phyloP scores from a whole-genome alignment of 30 jellyfish, hydroid and myxozoan genomes.

The Pseudorhiza aurosa region DNA sequence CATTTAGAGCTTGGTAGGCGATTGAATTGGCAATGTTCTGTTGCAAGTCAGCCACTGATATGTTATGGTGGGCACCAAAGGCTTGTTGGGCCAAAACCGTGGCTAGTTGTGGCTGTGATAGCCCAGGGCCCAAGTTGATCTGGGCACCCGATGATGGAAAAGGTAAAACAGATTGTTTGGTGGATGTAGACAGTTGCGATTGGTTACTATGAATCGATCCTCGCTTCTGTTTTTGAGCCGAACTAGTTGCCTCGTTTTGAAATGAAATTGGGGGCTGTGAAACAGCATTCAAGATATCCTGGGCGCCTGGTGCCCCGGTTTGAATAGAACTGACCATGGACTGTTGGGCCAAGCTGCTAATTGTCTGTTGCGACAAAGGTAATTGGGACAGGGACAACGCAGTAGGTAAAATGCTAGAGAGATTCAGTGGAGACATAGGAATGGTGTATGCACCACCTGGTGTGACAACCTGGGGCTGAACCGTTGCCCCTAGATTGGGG shows the following conservation, averaged over 20 bases:
- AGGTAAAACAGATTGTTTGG: not conserved
- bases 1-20: not conserved
- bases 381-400: slow-evolving; percentile 70
- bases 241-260: not conserved
- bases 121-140: not conserved
- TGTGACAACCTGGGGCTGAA: slow-evolving; percentile 59
- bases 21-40: not conserved
- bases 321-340: slow-evolving; percentile 6
- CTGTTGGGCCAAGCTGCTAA: slow-evolving; percentile 52
- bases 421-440: slow-evolving; percentile 65
- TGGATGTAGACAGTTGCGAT: not conserved
- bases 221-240: not conserved
- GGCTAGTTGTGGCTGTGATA: not conserved
- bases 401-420: slow-evolving; percentile 68
- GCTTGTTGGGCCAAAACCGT: slow-evolving; percentile 20
- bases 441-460: slow-evolving; percentile 60
- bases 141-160: slow-evolving; percentile 26
- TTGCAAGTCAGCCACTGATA: not conserved
- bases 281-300: not conserved
- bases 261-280: not conserved
- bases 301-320: not conserved
- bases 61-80: slow-evolving; percentile 8
- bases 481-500: slow-evolving; percentile 9
- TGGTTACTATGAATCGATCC: not conserved
- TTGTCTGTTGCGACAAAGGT: slow-evolving; percentile 55